Percentiles rank a stretch among this genome's conserved stretches.
These are phyloP conservation scores for Mesochorus sp. DNA, from an alignment of 2,888 invertebrate species.

Conservation along the genomic window DNA sequence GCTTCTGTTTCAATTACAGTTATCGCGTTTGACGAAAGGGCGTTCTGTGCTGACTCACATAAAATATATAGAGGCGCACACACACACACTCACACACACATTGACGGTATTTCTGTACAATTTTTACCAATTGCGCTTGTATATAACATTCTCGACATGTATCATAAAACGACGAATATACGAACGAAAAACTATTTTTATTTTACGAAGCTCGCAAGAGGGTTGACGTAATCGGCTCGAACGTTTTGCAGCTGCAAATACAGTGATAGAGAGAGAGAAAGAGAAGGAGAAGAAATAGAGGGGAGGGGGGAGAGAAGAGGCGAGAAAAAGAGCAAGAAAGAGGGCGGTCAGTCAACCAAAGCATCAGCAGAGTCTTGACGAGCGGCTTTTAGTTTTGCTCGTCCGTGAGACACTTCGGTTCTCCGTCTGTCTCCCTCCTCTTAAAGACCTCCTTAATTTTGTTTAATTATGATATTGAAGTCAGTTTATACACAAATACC, in stretches of 20 bases:
- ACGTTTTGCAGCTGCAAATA: slow-evolving; percentile 60
- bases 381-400: slow-evolving; percentile 23
- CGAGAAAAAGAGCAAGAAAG: slow-evolving; percentile 26
- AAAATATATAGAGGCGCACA: neutral
- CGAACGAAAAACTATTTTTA: slow-evolving; percentile 51
- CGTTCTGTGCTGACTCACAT: neutral
- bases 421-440: no score
- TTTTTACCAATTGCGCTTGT: neutral
- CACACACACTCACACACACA: neutral
- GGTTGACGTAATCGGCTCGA: slow-evolving; percentile 58
- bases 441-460: slow-evolving; percentile 72
- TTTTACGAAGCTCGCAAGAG: slow-evolving; percentile 29
- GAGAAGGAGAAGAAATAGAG: slow-evolving; percentile 20
- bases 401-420: slow-evolving; percentile 53
- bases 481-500: slow-evolving; percentile 28
- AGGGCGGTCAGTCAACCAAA: slow-evolving; percentile 71
- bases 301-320: slow-evolving; percentile 13
- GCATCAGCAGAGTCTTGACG: slow-evolving; percentile 48
- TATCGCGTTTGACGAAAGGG: slow-evolving; percentile 20
- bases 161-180: no score
- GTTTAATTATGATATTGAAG: slow-evolving; percentile 68
- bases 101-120: neutral
- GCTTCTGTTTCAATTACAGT: slow-evolving; percentile 15
- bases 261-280: slow-evolving; percentile 13
- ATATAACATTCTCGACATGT: neutral